Evolutionary conservation across 2,797 vertebrate species (phyloP).

Genomic region (Phalanger gymnotis): DNA sequence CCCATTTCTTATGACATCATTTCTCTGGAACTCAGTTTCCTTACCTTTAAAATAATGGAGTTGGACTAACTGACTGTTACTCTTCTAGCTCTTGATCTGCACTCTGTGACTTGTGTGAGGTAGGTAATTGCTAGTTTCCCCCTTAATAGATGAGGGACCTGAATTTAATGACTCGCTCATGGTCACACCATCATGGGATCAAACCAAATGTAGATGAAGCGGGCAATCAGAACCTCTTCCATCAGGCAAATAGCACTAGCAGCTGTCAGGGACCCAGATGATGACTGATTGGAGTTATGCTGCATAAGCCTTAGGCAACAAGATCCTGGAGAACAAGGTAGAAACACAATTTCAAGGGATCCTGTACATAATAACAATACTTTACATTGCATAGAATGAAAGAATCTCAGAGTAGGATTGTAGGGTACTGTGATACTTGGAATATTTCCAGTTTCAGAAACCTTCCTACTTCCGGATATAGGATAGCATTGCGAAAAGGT

Average conservation of each 20-base stretch:
- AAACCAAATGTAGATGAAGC: neutral
- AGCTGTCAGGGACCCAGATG: neutral
- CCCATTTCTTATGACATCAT: too few relatives aligned
- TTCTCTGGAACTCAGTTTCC: neutral
- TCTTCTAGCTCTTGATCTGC: neutral
- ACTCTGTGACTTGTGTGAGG: neutral
- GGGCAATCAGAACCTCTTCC: neutral
- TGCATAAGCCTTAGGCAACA: neutral
- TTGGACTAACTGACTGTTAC: neutral
- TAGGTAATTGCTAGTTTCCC: neutral
- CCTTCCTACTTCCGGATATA: neutral
- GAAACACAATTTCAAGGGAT: neutral
- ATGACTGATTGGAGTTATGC: neutral
- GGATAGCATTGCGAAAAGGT: neutral
- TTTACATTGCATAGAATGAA: neutral
- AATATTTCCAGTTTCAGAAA: neutral
- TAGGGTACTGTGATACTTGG: neutral
- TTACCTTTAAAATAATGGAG: neutral
- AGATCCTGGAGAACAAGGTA: neutral
- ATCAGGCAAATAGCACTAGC: neutral
- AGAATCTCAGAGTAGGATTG: neutral
- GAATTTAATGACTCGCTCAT: neutral
- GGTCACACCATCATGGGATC: neutral
- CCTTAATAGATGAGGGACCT: neutral
- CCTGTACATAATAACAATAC: neutral